A percentile compares a stretch with the other conserved stretches of the same genome.
phyloP scores from a whole-genome alignment of 2,888 invertebrate species.

The Beris morrisii region DNA sequence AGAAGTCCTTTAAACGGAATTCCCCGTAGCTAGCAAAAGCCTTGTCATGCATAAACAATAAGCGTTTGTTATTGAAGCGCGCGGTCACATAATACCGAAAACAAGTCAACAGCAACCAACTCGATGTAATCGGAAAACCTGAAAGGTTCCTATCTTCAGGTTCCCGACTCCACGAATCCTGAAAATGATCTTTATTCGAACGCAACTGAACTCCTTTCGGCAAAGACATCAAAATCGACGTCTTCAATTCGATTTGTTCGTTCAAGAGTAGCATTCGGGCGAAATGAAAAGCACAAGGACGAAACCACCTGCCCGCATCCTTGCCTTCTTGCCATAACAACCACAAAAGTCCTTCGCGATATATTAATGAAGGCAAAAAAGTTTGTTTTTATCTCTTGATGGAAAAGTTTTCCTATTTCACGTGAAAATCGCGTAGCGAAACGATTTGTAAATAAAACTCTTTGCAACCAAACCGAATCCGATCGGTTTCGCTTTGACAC shows the following conservation, averaged over 20 bases:
- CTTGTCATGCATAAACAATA: constrained; percentile 18
- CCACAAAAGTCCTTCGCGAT: constrained; percentile 5
- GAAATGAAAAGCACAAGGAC: background rate
- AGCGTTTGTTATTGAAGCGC: constrained; percentile 12
- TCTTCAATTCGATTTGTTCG: constrained; percentile 7
- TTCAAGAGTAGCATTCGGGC: constrained; percentile 9
- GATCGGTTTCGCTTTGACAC: background rate
- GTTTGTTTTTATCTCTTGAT: constrained; percentile 32
- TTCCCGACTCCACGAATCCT: background rate
- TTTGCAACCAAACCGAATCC: constrained; percentile 7
- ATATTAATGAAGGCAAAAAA: constrained; percentile 26
- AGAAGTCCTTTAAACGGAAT: constrained; percentile 4
- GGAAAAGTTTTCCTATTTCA: constrained; percentile 34
- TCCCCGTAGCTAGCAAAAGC: background rate
- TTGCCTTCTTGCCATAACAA: background rate
- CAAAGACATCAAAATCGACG: constrained; percentile 32
- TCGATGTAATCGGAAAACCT: background rate
- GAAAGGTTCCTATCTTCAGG: no score
- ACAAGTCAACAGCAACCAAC: background rate
- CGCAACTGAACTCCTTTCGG: constrained; percentile 24
- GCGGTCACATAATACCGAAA: background rate
- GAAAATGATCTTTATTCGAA: constrained; percentile 28
- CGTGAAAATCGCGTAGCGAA: constrained; percentile 19
- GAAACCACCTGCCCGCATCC: background rate
- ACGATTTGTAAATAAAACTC: constrained; percentile 26